Evolutionary conservation across 2,888 invertebrate species (phyloP), one percentile per base, ranked within the genome.

Genomic region (Celastrina argiolus): DNA sequence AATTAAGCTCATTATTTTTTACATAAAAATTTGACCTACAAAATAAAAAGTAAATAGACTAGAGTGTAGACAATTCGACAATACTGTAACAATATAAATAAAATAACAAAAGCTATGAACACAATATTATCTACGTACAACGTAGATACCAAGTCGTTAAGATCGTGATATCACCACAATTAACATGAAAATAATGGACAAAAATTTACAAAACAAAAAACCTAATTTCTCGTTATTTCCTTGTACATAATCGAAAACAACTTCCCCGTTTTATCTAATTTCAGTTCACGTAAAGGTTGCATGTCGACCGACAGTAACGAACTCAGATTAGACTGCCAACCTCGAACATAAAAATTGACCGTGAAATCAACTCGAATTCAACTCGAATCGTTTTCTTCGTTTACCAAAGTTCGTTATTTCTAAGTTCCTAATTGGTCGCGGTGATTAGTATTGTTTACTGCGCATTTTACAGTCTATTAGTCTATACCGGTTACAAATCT

Each of bases 291-390:
- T 71, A 72, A 74, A 74, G 76, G 70, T 81, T 73, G 88, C 89
- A 83, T 89, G 88, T 80, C 75, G 72, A 76, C 70, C 70, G 69
- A 78, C 82, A 83, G 80, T 89, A 84, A 84, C 83, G 80, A 74
- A 72, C 84, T 85, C 82, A 87, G 85, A 87, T 89, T 88, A 88
- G 87, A 87, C 81, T 81, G 84, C 85, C 81, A 85, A 88, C 83
- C 87, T 85, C 85, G 85, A 84, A 85, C 82, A 86, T 81, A 87
- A 88, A 88, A 89, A 90, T 88, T 87, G 86, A 77, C 89, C 89
- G 83, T 91, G 88, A 90, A 91, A 91, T 89, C 77, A 74, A 81
- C 82, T 88, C 85, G 77, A 83, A 51, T 61, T 61, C 61, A 34
- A 39, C 22, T 36, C 61, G 61, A 39, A 22, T 22, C 76, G 79